Evolutionary conservation across 2,888 invertebrate species (phyloP).

Genomic region (Yponomeuta cagnagella): DNA sequence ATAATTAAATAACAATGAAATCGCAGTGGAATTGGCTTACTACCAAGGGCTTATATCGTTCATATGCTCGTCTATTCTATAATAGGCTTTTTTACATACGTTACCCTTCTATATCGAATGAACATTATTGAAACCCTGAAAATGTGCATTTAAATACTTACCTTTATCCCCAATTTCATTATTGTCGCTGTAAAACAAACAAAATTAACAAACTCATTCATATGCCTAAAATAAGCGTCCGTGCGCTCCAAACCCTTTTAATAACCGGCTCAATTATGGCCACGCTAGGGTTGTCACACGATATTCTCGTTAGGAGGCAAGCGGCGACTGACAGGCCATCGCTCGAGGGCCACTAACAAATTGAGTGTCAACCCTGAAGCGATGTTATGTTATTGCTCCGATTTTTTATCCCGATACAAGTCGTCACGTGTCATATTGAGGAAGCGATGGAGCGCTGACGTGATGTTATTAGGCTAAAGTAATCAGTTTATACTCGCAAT

Average conservation of each 20-base stretch:
- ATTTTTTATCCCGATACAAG: constrained; percentile 33
- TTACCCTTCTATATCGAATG: no score
- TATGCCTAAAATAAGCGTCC: not conserved
- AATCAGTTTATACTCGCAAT: not conserved
- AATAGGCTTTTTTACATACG: no score
- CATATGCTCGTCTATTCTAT: no score
- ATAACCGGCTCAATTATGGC: not conserved
- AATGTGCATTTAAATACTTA: not conserved
- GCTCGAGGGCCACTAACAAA: constrained; percentile 38
- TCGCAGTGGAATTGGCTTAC: no score
- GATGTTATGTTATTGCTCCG: constrained; percentile 40
- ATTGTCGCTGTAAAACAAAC: not conserved
- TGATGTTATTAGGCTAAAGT: not conserved
- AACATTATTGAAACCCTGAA: not conserved
- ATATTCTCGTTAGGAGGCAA: constrained; percentile 28
- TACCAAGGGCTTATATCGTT: no score
- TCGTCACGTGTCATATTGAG: not conserved
- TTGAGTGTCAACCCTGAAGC: constrained; percentile 44
- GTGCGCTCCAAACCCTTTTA: not conserved
- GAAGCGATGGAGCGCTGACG: not conserved
- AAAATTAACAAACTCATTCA: not conserved
- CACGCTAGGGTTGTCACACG: constrained; percentile 17
- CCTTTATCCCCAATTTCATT: not conserved
- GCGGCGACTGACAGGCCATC: constrained; percentile 11
- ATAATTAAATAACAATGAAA: no score